phyloP scores from a whole-genome alignment of 2,797 vertebrate genomes.

The Galagoides demidoff region DNA sequence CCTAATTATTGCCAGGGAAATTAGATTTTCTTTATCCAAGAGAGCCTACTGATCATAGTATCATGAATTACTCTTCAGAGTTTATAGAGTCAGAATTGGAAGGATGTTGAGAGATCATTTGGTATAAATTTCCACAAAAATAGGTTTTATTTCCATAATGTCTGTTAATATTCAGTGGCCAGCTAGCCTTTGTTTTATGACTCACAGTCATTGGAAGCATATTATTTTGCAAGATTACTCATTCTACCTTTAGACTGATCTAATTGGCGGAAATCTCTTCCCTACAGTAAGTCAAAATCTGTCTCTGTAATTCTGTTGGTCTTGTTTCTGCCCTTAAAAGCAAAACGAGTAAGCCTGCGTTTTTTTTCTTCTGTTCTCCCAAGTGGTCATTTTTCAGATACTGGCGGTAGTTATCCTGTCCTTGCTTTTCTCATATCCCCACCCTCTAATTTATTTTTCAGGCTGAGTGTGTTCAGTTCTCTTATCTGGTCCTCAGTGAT shows the following conservation, averaged over 20 bases:
- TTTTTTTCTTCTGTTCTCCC: not conserved
- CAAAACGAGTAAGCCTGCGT: not conserved
- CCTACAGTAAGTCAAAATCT: not conserved
- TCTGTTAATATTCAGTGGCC: not conserved
- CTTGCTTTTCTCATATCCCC: not conserved
- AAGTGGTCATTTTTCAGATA: not conserved
- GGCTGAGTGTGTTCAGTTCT: not conserved
- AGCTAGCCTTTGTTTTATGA: not conserved
- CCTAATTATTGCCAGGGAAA: slow-evolving; percentile 47
- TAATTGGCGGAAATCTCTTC: not conserved
- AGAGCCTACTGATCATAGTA: slow-evolving; percentile 1
- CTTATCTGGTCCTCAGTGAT: not conserved
- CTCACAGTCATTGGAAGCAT: not conserved
- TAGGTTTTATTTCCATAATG: slow-evolving; percentile 1
- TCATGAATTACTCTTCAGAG: not conserved
- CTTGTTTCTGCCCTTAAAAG: slow-evolving; percentile 14
- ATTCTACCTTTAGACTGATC: not conserved
- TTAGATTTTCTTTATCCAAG: slow-evolving; percentile 57
- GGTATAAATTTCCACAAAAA: not conserved
- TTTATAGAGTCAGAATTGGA: slow-evolving; percentile 38
- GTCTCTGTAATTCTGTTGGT: not conserved
- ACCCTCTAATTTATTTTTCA: not conserved
- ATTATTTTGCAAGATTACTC: not conserved
- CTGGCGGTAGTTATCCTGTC: not conserved
- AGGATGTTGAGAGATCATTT: slow-evolving; percentile 17